Evolutionary conservation across 2,113 vertebrate species (phyloP), one percentile per base, ranked within the genome.

Genomic region (Dipodomys ordii): DNA sequence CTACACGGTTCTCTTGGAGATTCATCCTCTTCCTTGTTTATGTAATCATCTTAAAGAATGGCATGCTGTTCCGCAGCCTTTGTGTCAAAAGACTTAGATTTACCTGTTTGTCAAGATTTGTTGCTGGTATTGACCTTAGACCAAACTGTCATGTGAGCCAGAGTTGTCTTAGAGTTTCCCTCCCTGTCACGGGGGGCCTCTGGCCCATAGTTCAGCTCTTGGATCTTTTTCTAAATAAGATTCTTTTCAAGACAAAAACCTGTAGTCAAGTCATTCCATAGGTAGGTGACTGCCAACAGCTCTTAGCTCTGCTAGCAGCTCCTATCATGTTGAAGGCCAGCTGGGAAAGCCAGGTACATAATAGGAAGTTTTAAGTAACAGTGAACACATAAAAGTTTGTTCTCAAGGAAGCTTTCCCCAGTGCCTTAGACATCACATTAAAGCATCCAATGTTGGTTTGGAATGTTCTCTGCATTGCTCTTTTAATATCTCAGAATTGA

Each of bases 401-500:
- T 80, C 72, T 77, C 83, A 44, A 25, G 85, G 78, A 44, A 64
- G 28, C 39, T 80, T 53, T 78, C 15, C 39, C 57, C n/a, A 57
- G 32, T 49, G 35, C 8, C 60, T 65, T 78, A 73, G 69, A 95
- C 83, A 80, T 77, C 71, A 90, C 27, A 90, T 44, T 69, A 93
- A 85, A 30, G 32, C 68, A 84, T 35, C 49, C 82, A 80, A 57
- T 64, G 53, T 62, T 81, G 16, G 49, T 80, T 80, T 81, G 5
- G 49, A 44, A 65, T 71, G 49, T 46, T 91, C 30, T 65, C 82
- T n/a, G n/a, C 2, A 7, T 60, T 67, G 25, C 67, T 86, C 1
- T 80, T 92, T 77, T 77, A 93, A 60, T 79, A 93, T 72, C 53
- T 95, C 83, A 88, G 74, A 77, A 92, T 76, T 72, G 28, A 69